Evolutionary conservation across 2,113 vertebrate genomes (phyloP).

Genomic region (Sialia sialis): DNA sequence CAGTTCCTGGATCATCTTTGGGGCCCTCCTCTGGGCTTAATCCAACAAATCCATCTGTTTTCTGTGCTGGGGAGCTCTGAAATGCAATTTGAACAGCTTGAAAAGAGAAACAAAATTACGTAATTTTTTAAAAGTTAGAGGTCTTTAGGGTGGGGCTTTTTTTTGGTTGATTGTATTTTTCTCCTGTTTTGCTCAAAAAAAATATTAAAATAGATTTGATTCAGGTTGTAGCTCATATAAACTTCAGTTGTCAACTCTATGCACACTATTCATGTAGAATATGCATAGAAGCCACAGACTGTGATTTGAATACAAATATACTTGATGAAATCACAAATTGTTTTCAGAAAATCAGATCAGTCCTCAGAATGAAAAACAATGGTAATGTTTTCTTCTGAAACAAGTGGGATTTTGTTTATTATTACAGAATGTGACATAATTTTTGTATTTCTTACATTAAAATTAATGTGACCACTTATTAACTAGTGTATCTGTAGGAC

Average conservation of each 20-base stretch:
- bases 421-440: background rate
- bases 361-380: background rate
- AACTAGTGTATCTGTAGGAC: background rate
- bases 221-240: background rate
- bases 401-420: background rate
- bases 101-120: background rate
- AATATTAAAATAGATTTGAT: background rate
- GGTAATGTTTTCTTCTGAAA: background rate
- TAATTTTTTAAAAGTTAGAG: background rate
- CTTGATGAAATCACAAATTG: background rate
- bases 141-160: accelerated
- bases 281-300: background rate
- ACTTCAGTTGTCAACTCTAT: background rate
- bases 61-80: background rate
- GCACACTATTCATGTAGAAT: background rate
- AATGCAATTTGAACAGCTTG: background rate
- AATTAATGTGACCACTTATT: background rate
- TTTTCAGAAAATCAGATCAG: background rate
- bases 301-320: background rate
- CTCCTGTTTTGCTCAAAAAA: background rate
- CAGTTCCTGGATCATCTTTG: too few relatives aligned
- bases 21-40: background rate
- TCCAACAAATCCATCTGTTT: background rate
- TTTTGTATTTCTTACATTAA: background rate
- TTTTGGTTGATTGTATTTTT: background rate